Conservation (phyloP, 2,797 vertebrate genomes). For the Petrocephalus schoutedeni region DNA sequence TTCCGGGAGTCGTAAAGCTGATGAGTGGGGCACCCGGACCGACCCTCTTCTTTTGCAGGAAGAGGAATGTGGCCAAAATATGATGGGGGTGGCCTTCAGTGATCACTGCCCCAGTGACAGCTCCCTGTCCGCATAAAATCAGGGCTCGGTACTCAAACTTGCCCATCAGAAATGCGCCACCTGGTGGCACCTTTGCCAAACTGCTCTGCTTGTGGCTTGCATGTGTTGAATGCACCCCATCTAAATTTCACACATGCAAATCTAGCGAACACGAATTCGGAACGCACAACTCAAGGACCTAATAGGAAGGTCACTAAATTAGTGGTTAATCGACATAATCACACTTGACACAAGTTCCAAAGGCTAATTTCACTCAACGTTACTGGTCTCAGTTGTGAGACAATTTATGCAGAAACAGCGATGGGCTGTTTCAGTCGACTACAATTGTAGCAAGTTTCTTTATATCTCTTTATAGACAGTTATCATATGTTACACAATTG, state of each 20-base stretch:
- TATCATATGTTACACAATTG: constrained; percentile 16
- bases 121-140: constrained; percentile 42
- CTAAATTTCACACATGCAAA: not conserved
- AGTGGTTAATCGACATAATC: not conserved
- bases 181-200: not conserved
- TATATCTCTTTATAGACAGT: not conserved
- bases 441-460: not conserved
- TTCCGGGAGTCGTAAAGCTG: constrained; percentile 52
- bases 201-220: not conserved
- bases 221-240: not conserved
- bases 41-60: constrained; percentile 45
- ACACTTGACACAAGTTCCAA: not conserved
- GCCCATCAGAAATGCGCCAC: not conserved
- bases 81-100: constrained; percentile 48
- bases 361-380: not conserved
- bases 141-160: constrained; percentile 34
- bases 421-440: not conserved
- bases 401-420: not conserved
- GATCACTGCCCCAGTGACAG: constrained; percentile 41
- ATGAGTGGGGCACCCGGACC: constrained; percentile 51
- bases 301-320: not conserved
- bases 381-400: not conserved
- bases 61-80: constrained; percentile 53
- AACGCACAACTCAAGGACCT: not conserved
- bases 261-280: not conserved